Evolutionary conservation across 2,113 vertebrate species (phyloP).

Genomic region (Dolichallabes microphthalmus): DNA sequence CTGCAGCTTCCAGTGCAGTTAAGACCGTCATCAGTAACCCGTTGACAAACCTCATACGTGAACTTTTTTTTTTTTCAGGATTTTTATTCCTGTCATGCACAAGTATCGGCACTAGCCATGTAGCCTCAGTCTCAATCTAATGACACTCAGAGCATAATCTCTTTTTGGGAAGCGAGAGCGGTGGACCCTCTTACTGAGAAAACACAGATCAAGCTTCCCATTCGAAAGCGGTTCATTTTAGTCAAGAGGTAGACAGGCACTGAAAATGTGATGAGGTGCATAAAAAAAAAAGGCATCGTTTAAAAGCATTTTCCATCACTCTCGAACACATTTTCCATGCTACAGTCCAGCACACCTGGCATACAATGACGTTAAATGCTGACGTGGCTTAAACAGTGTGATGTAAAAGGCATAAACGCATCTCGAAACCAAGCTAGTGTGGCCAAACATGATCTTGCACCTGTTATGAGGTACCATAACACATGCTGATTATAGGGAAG

Average conservation of each 20-base stretch:
- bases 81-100: constrained; percentile 29
- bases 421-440: neutral
- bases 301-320: constrained; percentile 20
- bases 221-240: constrained; percentile 19
- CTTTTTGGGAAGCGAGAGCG: constrained; percentile 19
- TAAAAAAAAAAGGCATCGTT: constrained; percentile 7
- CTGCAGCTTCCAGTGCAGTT: neutral
- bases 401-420: constrained; percentile 25
- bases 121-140: constrained; percentile 33
- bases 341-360: constrained; percentile 20
- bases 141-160: constrained; percentile 39
- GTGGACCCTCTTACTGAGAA: constrained; percentile 6
- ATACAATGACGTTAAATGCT: constrained; percentile 22
- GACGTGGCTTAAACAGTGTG: constrained; percentile 23
- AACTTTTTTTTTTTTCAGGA: constrained; percentile 9
- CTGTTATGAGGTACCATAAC: constrained; percentile 15
- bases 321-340: constrained; percentile 12
- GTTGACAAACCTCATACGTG: neutral
- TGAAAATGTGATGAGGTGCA: neutral
- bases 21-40: neutral
- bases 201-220: constrained; percentile 19
- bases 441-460: constrained; percentile 36
- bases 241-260: constrained; percentile 26
- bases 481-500: constrained; percentile 37
- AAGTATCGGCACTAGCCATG: constrained; percentile 33